phyloP scores from a whole-genome alignment of 2,797 vertebrate genomes.

The Anabacerthia variegaticeps region DNA sequence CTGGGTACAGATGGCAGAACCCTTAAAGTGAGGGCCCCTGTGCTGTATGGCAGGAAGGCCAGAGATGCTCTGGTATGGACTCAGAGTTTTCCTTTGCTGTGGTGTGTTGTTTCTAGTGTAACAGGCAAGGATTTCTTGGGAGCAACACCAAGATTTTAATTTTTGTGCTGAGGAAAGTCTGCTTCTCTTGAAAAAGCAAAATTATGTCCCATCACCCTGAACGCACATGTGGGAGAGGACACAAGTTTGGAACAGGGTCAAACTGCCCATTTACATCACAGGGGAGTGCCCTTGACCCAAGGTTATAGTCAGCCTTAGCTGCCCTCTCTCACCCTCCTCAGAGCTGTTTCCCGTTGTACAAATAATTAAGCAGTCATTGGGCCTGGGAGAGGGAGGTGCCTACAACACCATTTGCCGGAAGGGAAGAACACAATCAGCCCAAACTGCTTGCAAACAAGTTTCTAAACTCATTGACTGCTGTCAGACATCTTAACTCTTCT shows the following conservation, averaged over 20 bases:
- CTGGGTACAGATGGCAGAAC: neutral
- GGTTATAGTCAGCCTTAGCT: neutral
- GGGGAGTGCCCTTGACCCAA: neutral
- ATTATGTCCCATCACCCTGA: neutral
- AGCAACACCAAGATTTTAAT: neutral
- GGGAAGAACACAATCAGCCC: neutral
- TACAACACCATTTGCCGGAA: neutral
- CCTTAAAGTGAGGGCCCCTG: neutral
- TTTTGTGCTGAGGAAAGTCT: neutral
- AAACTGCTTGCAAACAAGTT: neutral
- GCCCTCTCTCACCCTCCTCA: rapidly evolving
- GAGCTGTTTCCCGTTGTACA: neutral
- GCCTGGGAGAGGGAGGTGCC: neutral
- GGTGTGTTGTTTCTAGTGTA: neutral
- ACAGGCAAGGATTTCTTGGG: neutral
- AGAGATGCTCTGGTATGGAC: neutral
- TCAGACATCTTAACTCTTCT: neutral
- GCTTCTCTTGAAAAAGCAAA: neutral
- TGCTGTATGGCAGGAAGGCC: neutral
- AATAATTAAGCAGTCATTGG: slow-evolving; percentile 7
- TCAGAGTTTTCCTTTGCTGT: neutral
- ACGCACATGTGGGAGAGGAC: neutral
- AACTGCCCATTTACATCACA: neutral
- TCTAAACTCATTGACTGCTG: neutral
- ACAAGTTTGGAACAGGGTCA: neutral